A percentile compares a stretch with the other conserved stretches of the same genome.
These are phyloP conservation scores for Entelurus aequoreus DNA, from an alignment of 2,113 vertebrate species.

Conservation along the genomic window DNA sequence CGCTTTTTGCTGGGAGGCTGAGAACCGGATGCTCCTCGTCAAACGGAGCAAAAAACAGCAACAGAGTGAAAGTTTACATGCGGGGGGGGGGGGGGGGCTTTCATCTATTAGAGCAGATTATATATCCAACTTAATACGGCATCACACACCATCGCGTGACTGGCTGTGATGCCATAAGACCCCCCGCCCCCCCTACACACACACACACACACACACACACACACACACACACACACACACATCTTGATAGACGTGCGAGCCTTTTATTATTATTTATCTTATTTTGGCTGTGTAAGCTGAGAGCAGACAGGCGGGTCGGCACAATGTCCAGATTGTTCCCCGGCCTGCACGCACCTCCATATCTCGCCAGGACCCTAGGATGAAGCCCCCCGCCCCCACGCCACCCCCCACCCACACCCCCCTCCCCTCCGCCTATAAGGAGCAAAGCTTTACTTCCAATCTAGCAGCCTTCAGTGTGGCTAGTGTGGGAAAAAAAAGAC, in stretches of 20 bases:
- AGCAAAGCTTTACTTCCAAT: conserved; percentile 55
- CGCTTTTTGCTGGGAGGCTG: conserved; percentile 3
- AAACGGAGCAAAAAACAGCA: conserved; percentile 35
- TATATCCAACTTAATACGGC: conserved; percentile 62
- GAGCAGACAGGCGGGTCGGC: conserved; percentile 52
- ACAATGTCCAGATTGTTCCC: conserved; percentile 67
- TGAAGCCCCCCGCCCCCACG: conserved; percentile 35
- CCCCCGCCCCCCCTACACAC: conserved; percentile 13
- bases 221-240: conserved; percentile 10
- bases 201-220: too few species aligned
- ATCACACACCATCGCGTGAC: conserved; percentile 69
- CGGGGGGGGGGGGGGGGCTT: conserved; percentile 31
- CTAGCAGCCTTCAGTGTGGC: conserved; percentile 75
- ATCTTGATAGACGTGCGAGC: conserved; percentile 53
- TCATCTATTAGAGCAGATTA: conserved; percentile 50
- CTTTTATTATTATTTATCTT: conserved; percentile 75
- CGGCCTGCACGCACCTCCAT: conserved; percentile 58
- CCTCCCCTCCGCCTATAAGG: conserved; percentile 41
- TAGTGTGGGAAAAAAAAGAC: conserved; percentile 82
- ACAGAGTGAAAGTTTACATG: conserved; percentile 48
- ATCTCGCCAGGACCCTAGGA: conserved; percentile 17
- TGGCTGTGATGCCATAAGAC: conserved; percentile 63
- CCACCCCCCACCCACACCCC: too few species aligned
- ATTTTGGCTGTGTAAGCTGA: conserved; percentile 73
- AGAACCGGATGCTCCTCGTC: conserved; percentile 34